Evolutionary conservation across 2,888 invertebrate genomes (phyloP).

Genomic region (Microchrysa polita): DNA sequence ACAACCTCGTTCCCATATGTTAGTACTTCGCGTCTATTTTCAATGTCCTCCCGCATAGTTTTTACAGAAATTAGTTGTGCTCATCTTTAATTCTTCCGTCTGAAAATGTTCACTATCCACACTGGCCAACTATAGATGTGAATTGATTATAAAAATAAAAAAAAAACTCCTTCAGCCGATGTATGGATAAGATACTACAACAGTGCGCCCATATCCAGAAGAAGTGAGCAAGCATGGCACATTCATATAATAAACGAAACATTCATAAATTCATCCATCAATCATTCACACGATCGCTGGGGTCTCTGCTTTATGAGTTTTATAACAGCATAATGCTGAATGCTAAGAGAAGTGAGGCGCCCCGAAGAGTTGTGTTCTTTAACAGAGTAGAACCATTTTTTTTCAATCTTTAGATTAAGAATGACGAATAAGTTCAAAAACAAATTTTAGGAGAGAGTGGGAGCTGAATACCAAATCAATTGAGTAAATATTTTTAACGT

Average conservation of each 20-base stretch:
- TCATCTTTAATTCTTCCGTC: no score
- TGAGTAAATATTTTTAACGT: no score
- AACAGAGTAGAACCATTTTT: slow-evolving; percentile 5
- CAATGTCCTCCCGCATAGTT: slow-evolving; percentile 18
- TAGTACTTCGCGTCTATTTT: not conserved
- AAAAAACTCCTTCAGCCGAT: no score
- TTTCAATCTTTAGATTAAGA: not conserved
- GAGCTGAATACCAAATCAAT: no score
- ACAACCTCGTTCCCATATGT: no score
- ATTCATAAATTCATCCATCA: slow-evolving; percentile 35
- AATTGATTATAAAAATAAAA: no score
- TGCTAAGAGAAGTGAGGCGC: not conserved
- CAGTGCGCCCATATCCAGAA: not conserved
- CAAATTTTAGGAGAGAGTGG: no score
- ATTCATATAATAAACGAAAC: slow-evolving; percentile 27
- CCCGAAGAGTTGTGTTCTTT: slow-evolving; percentile 31
- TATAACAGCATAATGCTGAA: not conserved
- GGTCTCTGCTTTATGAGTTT: slow-evolving; percentile 10
- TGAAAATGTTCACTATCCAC: no score
- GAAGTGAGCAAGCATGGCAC: not conserved
- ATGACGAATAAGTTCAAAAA: no score
- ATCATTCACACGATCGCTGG: slow-evolving; percentile 38
- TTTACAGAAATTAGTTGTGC: not conserved
- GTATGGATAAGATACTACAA: no score
- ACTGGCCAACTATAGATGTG: no score